phyloP scores from a whole-genome alignment of 2,797 vertebrate species.

The Mus caroli region DNA sequence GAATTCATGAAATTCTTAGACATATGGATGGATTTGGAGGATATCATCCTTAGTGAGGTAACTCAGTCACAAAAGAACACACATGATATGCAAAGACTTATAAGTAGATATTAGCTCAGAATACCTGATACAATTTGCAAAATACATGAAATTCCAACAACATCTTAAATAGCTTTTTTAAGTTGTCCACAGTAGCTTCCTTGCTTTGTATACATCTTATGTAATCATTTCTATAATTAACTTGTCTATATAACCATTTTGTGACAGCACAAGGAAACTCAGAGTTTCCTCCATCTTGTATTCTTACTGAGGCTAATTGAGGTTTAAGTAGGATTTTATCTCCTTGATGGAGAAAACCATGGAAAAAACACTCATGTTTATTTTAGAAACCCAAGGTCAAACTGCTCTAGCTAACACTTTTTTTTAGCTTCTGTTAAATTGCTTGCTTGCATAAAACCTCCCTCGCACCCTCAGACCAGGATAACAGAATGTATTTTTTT shows the following conservation, averaged over 20 bases:
- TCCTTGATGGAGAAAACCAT: neutral
- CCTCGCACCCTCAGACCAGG: rapidly evolving
- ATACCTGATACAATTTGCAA: too few species aligned
- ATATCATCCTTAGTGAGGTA: too few species aligned
- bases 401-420: neutral
- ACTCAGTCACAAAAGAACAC: too few species aligned
- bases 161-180: too few species aligned
- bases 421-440: neutral
- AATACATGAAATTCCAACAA: too few species aligned
- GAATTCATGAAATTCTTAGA: too few species aligned
- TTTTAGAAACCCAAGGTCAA: neutral
- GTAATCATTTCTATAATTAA: neutral
- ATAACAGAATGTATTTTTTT: neutral
- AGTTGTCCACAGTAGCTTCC: neutral
- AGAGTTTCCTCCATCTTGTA: neutral
- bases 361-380: neutral
- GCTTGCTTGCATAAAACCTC: neutral
- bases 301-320: neutral
- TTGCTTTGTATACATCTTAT: rapidly evolving
- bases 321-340: neutral
- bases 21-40: too few species aligned
- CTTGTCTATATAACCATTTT: neutral
- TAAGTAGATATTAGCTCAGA: too few species aligned
- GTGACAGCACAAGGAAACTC: neutral
- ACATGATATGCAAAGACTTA: too few species aligned